Base-by-base conservation (phyloP, 2,888 invertebrate species). In the Ptilodon capucinus region DNA sequence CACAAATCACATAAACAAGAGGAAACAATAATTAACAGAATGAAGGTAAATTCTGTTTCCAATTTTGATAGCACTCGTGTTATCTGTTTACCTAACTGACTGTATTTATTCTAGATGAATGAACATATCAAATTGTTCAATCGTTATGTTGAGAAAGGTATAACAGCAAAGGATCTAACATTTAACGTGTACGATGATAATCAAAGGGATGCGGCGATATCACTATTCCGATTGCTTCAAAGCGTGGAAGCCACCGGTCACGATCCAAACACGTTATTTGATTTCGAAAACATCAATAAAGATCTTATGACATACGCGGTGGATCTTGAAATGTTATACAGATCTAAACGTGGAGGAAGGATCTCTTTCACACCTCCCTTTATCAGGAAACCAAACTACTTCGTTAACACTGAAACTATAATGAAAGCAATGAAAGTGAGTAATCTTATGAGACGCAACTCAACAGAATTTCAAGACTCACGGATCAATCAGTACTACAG, bases 181-280 rank as follows among this genome's bases (percentile, higher is more conserved):
- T 92, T 92, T 66, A 90, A 83, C 50, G 75, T 92, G 35, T 91
- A 89, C 52, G 84, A 92, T 54, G 84, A 87, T 43, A 79, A 84
- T 32, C 87, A 91, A 71, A 82, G 89, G 64, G 78, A 86, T 57
- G 87, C 92, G 44, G 81, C 88, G 4, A 74, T 90, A 41, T 75
- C 82, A 19, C 64, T 92, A 19, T 92, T 90, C 59, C 81, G 86
- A 28, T 60, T 91, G 6, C 71, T 92, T n/a, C 77, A 80, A 71
- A 78, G 71, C 35, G 66, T 83, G 36, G 79, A 85, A 39, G 73
- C 79, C 42, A 45, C 48, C 4, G 65, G 67, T 4, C 82, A 84
- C 51, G 77, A 87, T 42, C 65, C 76, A 16, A 65, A 78, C 21
- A 74, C 66, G n/a, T 65, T 91, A 3, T 72, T 68, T 54, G 64